Evolutionary conservation across 2,113 vertebrate genomes (phyloP).

Genomic region (Ceuthmochares aereus): DNA sequence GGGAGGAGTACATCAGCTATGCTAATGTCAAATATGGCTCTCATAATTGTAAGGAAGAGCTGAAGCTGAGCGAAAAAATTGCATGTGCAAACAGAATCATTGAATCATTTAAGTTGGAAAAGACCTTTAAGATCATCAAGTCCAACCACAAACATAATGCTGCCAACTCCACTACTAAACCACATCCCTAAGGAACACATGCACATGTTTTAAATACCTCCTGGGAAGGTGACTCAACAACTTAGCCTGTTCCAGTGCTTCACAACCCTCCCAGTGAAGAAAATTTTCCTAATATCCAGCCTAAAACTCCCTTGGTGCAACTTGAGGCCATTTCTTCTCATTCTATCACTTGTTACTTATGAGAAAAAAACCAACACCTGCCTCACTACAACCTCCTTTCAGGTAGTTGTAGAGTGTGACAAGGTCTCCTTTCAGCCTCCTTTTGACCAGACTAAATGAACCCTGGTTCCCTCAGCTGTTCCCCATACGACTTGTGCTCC

Average conservation of each 20-base stretch:
- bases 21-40: not conserved
- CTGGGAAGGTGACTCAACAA: not conserved
- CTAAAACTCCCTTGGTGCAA: not conserved
- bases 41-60: not conserved
- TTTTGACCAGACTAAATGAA: not conserved
- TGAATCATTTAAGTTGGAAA: not conserved
- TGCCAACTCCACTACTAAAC: not conserved
- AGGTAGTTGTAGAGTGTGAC: accelerated
- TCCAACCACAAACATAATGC: no score
- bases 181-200: not conserved
- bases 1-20: not conserved
- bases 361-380: not conserved
- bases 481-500: not conserved
- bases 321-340: not conserved
- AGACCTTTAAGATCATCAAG: not conserved
- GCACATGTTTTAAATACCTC: not conserved
- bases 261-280: not conserved
- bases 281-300: not conserved
- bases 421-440: not conserved
- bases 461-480: not conserved
- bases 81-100: not conserved
- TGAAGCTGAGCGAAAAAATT: not conserved
- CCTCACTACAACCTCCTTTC: not conserved
- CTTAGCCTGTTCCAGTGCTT: not conserved
- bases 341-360: not conserved